phyloP scores from a whole-genome alignment of 2,113 vertebrate species.

The Eurypyga helias region DNA sequence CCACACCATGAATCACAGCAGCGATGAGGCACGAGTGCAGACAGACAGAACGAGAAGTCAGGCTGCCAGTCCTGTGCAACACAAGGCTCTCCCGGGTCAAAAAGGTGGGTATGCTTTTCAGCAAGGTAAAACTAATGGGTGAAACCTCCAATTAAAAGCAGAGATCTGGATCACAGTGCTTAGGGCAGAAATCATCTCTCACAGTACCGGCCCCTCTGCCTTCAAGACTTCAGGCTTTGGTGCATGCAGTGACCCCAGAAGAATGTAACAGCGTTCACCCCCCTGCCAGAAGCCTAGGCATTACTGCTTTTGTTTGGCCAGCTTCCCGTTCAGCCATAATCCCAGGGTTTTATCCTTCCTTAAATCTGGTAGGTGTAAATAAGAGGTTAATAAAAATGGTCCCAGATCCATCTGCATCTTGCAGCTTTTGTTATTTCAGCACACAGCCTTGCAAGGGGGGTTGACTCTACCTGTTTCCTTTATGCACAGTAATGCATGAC shows the following conservation, averaged over 20 bases:
- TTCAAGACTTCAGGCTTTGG: neutral
- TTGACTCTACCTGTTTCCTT: neutral
- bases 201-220: neutral
- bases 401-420: neutral
- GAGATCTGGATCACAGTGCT: neutral
- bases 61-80: neutral
- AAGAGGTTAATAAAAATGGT: neutral
- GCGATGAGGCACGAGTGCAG: neutral
- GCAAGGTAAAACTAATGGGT: conserved; percentile 6
- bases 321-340: neutral
- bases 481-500: too few relatives aligned
- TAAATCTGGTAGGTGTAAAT: neutral
- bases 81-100: neutral
- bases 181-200: neutral
- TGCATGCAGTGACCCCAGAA: neutral
- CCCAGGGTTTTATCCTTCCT: neutral
- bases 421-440: neutral
- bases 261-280: neutral
- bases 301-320: neutral
- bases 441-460: neutral
- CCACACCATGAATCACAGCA: conserved; percentile 19
- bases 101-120: conserved; percentile 6
- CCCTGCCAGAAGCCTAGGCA: neutral
- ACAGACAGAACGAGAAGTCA: neutral
- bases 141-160: conserved; percentile 8